phyloP scores from a whole-genome alignment of 2,888 invertebrate genomes.

The Elmis aenea region DNA sequence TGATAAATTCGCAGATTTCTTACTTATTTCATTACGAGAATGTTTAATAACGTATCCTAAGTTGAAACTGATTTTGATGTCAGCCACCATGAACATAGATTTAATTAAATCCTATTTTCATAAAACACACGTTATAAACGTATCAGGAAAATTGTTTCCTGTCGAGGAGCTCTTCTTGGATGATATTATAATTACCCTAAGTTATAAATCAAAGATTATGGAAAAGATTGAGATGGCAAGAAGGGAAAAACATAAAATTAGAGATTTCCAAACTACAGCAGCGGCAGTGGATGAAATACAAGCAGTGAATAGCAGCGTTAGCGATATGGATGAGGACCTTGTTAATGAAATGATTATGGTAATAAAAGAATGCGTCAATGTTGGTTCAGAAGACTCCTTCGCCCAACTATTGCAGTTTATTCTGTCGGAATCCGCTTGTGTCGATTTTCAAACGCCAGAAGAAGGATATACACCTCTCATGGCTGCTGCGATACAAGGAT shows the following conservation, averaged over 20 bases:
- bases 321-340: too few relatives aligned
- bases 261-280: too few relatives aligned
- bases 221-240: too few relatives aligned
- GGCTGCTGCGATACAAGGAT: conserved; percentile 71
- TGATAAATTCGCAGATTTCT: conserved; percentile 88
- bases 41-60: conserved; percentile 64
- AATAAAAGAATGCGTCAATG: conserved; percentile 57
- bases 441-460: conserved; percentile 64
- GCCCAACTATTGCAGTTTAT: conserved; percentile 66
- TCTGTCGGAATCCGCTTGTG: conserved; percentile 69
- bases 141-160: conserved; percentile 61
- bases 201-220: conserved; percentile 46
- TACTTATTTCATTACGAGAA: conserved; percentile 79
- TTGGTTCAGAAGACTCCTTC: conserved; percentile 54
- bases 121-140: conserved; percentile 42
- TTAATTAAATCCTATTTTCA: conserved; percentile 82
- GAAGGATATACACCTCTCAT: conserved; percentile 69
- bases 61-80: conserved; percentile 86
- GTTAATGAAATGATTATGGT: conserved; percentile 63
- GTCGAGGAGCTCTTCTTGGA: conserved; percentile 77
- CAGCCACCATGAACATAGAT: conserved; percentile 83
- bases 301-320: too few relatives aligned
- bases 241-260: too few relatives aligned
- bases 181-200: conserved; percentile 63
- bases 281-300: too few relatives aligned